phyloP scores from a whole-genome alignment of 1,140 invertebrate species.

The Papilio machaon region DNA sequence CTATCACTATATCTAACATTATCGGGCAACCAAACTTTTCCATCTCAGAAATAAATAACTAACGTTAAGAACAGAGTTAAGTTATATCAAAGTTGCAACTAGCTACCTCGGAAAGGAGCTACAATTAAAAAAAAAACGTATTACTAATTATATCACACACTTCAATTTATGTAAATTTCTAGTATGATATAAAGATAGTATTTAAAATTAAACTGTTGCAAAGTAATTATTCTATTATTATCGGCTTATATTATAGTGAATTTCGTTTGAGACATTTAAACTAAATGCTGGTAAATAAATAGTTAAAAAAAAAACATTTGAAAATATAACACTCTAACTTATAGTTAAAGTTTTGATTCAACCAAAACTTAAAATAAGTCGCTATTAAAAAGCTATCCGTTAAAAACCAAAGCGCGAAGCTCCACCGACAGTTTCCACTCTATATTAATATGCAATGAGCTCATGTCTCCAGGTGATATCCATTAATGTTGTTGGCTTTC shows the following conservation, averaged over 20 bases:
- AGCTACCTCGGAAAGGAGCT: slow-evolving; percentile 74
- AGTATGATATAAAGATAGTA: slow-evolving; percentile 62
- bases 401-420: slow-evolving; percentile 55
- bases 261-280: slow-evolving; percentile 72
- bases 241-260: slow-evolving; percentile 52
- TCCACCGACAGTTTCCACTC: slow-evolving; percentile 34
- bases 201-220: slow-evolving; percentile 56
- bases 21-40: slow-evolving; percentile 72
- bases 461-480: slow-evolving; percentile 58
- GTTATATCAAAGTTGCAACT: slow-evolving; percentile 60
- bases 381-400: slow-evolving; percentile 63
- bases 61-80: slow-evolving; percentile 61
- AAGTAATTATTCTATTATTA: slow-evolving; percentile 66
- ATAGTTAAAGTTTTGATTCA: slow-evolving; percentile 81
- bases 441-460: slow-evolving; percentile 29
- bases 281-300: slow-evolving; percentile 75
- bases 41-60: slow-evolving; percentile 74
- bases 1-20: slow-evolving; percentile 71
- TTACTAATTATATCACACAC: slow-evolving; percentile 73
- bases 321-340: slow-evolving; percentile 80
- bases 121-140: slow-evolving; percentile 57
- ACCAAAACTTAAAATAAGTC: slow-evolving; percentile 82
- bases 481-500: slow-evolving; percentile 74
- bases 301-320: slow-evolving; percentile 74
- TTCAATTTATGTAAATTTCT: slow-evolving; percentile 71